Evolutionary conservation across 2,113 vertebrate genomes (phyloP), one percentile per base, ranked within the genome.

Genomic region (Monopterus albus): DNA sequence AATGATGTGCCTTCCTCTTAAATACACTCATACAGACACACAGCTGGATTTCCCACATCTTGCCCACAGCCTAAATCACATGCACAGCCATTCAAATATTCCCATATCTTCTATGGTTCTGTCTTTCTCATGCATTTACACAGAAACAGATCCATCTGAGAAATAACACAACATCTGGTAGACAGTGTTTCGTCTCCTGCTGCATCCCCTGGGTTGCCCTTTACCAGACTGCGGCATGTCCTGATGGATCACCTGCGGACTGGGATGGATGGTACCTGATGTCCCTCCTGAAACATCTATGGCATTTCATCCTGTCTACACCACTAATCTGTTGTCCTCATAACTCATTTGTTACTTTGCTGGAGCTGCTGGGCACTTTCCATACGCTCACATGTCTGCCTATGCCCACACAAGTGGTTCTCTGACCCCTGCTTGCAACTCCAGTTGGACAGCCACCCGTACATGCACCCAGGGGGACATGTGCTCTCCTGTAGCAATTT

Each of bases 221-320:
- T 88, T 86, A 55, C 60, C 38, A 63, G 66, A 83, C 82, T 82
- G 77, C 55, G 14, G 55, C 46, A 3, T 18, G 1, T 76, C n/a
- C 79, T 91, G 89, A 90, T 91, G 80, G 86, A 90, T 91, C 86
- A 78, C 90, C 78, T 57, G 63, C 17, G 25, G 51, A 60, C 70
- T 7, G 42, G 80, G 77, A 88, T 91, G 83, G 89, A 90, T 90
- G 77, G 61, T 20, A 31, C 51, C 55, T 68, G 65, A 39, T 51
- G 56, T 46, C 73, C 61, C 33, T 35, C 36, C 36, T 14, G n/a
- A 56, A 42, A 62, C 63, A 46, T 74, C 51, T 58, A 53, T 72
- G 87, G 77, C 74, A 77, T 86, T 90, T 90, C 76, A 85, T 84
- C 62, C 77, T 78, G 69, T 73, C 77, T 53, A 31, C 7, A 8